phyloP scores from a whole-genome alignment of 2,797 vertebrate species.

The Alcedo quadribrachys region DNA sequence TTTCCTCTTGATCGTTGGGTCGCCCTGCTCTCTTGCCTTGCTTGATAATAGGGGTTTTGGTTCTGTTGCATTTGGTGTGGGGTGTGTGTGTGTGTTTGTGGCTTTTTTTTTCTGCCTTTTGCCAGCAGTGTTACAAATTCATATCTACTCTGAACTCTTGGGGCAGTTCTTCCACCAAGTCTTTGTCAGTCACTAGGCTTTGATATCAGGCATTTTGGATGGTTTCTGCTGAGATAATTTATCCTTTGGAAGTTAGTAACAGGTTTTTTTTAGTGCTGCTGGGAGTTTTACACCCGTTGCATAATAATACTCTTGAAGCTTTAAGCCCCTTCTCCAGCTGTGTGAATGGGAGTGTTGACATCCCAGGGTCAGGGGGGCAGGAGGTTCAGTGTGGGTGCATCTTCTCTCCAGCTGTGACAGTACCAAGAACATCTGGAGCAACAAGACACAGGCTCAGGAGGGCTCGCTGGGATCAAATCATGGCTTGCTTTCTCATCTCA shows the following conservation, averaged over 20 bases:
- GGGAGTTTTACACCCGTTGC: background rate
- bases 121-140: background rate
- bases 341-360: background rate
- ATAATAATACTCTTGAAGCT: background rate
- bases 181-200: background rate
- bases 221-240: slow-evolving; percentile 1
- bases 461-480: background rate
- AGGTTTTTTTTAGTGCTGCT: background rate
- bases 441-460: background rate
- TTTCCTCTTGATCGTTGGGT: no score
- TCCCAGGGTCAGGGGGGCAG: background rate
- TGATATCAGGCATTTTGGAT: background rate
- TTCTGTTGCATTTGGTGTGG: no score
- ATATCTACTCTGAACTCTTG: background rate
- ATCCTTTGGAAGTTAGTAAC: background rate
- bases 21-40: no score
- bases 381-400: background rate
- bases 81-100: no score
- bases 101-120: background rate
- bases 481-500: background rate
- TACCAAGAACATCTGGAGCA: background rate
- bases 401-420: background rate
- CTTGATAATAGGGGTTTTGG: no score
- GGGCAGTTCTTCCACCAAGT: background rate
- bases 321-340: background rate